Evolutionary conservation across 2,888 invertebrate species (phyloP).

Genomic region (Sminthurides aquaticus): DNA sequence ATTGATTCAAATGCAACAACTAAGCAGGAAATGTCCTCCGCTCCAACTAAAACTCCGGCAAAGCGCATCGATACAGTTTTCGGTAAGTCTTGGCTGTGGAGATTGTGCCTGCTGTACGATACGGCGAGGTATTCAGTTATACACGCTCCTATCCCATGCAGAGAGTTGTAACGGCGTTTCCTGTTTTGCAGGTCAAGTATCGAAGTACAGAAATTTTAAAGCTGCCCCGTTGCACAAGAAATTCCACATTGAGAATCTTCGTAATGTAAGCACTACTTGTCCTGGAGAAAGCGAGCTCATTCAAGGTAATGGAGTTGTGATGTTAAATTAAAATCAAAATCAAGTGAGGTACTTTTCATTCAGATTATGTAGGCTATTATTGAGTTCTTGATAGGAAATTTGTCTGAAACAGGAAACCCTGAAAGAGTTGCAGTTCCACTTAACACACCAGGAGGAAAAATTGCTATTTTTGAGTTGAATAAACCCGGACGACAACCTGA

Average conservation of each 20-base stretch:
- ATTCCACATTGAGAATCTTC: constrained; percentile 82
- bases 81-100: constrained; percentile 27
- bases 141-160: background rate
- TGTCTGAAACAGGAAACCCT: constrained; percentile 73
- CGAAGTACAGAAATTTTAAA: constrained; percentile 86
- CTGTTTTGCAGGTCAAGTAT: constrained; percentile 59
- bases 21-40: background rate
- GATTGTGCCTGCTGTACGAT: no score
- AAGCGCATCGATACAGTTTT: constrained; percentile 44
- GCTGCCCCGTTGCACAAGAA: constrained; percentile 85
- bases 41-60: constrained; percentile 8
- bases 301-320: constrained; percentile 58
- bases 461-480: constrained; percentile 74
- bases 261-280: constrained; percentile 81
- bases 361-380: no score
- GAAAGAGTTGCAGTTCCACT: constrained; percentile 82
- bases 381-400: no score
- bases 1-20: constrained; percentile 23
- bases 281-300: constrained; percentile 93
- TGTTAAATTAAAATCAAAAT: no score
- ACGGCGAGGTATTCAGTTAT: no score
- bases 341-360: no score
- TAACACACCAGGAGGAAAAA: constrained; percentile 81
- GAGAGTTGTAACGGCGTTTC: background rate
- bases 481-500: constrained; percentile 69